phyloP scores from a whole-genome alignment of 2,113 vertebrate species.

The Malaclemys terrapin region DNA sequence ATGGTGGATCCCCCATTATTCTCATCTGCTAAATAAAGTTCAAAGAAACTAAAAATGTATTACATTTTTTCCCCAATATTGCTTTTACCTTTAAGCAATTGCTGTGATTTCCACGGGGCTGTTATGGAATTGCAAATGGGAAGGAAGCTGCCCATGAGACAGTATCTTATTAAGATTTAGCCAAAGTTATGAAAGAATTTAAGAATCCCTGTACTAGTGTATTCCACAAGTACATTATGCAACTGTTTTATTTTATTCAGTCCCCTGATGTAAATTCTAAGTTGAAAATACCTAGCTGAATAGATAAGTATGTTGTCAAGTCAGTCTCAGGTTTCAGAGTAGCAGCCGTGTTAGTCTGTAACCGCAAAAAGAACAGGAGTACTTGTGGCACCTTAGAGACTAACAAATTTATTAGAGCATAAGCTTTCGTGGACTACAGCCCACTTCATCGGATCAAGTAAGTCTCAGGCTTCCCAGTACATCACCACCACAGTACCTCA shows the following conservation, averaged over 20 bases:
- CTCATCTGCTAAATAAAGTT: neutral
- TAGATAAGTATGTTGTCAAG: neutral
- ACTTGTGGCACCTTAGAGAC: no score
- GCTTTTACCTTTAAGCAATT: neutral
- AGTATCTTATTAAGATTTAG: neutral
- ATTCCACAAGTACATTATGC: neutral
- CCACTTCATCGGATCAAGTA: accelerated
- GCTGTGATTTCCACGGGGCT: neutral
- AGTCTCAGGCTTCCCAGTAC: neutral
- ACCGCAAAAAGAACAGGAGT: no score
- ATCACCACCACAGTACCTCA: neutral
- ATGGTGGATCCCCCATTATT: neutral
- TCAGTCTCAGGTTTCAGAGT: neutral
- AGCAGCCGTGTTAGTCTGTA: no score
- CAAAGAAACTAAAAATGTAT: conserved; percentile 20
- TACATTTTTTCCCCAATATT: neutral
- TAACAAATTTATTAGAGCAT: no score
- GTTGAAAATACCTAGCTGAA: neutral
- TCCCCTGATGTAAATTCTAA: neutral
- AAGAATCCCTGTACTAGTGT: neutral
- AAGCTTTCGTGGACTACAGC: no score
- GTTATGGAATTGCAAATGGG: neutral
- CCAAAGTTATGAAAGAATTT: conserved; percentile 1
- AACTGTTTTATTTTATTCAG: neutral
- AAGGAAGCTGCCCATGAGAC: neutral